Base-by-base conservation (phyloP, 2,797 vertebrate genomes). In the Cirrhinus mrigala region DNA sequence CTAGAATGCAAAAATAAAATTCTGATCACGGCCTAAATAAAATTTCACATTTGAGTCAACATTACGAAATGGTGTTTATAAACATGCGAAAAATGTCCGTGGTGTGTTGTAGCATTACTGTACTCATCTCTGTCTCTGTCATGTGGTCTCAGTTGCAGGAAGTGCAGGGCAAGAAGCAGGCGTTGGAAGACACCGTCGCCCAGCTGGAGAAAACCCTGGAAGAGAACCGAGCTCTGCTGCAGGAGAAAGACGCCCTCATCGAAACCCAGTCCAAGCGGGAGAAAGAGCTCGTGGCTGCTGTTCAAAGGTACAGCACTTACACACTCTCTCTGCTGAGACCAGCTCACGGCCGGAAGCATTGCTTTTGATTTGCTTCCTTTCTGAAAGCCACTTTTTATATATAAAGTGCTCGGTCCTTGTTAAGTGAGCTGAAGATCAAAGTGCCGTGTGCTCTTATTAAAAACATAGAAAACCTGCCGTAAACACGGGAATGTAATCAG, bases 201-300 rank as follows among this genome's bases (percentile, higher is more conserved):
- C 94, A 94, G 91, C 90, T 99, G 91, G 95, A 99, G 88, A 94
- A 95, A 89, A 97, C 95, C 85, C 93, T 98, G 80, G 91, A 95
- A 78, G 92, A 95, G 85, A 92, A 90, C 22, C 76, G 69, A 12
- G 27, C 33, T 56, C 83, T 89, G 62, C 86, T 94, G 82, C 88
- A 90, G 87, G 96, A 98, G 79, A 98, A 96, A 89, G 96, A 98
- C 27, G 15, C 92, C 0, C 94, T 97, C 69, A 94, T 98, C 18
- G 92, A 93, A 3, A 94, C 93, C 89, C 97, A 98, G 92, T 94
- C 94, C 84, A 96, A 94, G 88, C 97, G 97, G 69, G 98, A 99
- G 91, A 96, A 95, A 87, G 97, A 99, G 86, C 90, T 99, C 88
- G 93, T 99, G n/a, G 94, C 95, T 7, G 95, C 97, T 9, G 97